Percentiles rank a stretch among this genome's conserved stretches.
These are phyloP conservation scores for Anguilla japonica DNA, from an alignment of 2,113 vertebrate species.

Conservation along the genomic window DNA sequence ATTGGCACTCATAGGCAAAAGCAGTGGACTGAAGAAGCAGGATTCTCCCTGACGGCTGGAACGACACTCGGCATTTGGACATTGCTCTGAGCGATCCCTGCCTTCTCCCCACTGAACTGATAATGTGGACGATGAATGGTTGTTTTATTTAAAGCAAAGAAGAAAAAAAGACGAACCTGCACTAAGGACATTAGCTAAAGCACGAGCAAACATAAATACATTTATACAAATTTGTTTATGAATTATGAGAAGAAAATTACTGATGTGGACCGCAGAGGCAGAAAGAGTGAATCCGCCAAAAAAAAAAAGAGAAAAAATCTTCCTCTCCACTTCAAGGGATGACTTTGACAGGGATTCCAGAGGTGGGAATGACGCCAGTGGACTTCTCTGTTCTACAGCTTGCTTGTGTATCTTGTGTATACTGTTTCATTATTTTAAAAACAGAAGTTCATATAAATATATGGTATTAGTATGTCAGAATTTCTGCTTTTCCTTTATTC, in stretches of 20 bases:
- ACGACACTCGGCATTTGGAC: background rate
- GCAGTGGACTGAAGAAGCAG: background rate
- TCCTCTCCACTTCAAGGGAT: conserved; percentile 1
- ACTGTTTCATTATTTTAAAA: conserved; percentile 64
- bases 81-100: conserved; percentile 17
- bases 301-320: background rate
- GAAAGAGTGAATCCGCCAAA: background rate
- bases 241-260: conserved; percentile 6
- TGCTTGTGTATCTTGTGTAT: conserved; percentile 71
- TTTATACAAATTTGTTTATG: conserved; percentile 21
- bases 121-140: conserved; percentile 45
- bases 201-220: conserved; percentile 33
- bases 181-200: conserved; percentile 60
- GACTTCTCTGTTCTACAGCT: conserved; percentile 60
- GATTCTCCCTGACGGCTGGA: conserved; percentile 32
- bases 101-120: conserved; percentile 42
- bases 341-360: conserved; percentile 15
- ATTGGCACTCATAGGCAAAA: conserved; percentile 9
- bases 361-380: conserved; percentile 10
- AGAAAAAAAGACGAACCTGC: conserved; percentile 63
- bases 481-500: conserved; percentile 43
- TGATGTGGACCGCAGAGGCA: conserved; percentile 11
- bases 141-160: conserved; percentile 67
- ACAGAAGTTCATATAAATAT: conserved; percentile 72
- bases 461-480: conserved; percentile 59